Evolutionary conservation across 2,888 invertebrate genomes (phyloP).

Genomic region (Aphodius granarius): DNA sequence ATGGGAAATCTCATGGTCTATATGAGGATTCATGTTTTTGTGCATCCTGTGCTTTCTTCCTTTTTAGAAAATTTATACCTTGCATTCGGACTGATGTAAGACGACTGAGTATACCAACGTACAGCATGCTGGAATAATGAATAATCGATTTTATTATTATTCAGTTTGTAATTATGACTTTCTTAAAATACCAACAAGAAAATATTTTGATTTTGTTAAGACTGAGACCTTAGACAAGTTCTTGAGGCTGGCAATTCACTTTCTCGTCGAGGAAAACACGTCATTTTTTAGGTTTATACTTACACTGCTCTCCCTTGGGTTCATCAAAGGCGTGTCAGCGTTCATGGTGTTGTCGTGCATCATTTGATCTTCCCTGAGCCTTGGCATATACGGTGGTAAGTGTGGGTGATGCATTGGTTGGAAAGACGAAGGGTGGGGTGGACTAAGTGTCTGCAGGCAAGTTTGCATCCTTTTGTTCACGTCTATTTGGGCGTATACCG

Average conservation of each 20-base stretch:
- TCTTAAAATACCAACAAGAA: too few relatives aligned
- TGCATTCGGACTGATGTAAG: not conserved
- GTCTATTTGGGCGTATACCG: constrained; percentile 61
- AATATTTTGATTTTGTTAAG: too few relatives aligned
- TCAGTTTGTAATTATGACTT: too few relatives aligned
- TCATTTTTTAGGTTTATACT: too few relatives aligned
- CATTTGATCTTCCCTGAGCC: constrained; percentile 46
- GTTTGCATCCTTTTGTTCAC: constrained; percentile 47
- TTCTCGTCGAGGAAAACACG: too few relatives aligned
- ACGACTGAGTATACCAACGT: not conserved
- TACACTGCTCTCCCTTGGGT: constrained; percentile 47
- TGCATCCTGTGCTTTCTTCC: not conserved
- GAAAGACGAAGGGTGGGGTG: constrained; percentile 51
- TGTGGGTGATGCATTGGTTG: constrained; percentile 51
- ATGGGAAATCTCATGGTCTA: too few relatives aligned
- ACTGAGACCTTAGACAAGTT: too few relatives aligned
- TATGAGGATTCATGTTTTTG: not conserved
- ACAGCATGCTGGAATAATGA: not conserved
- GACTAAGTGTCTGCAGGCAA: constrained; percentile 40
- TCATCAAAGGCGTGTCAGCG: constrained; percentile 51
- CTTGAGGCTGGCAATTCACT: too few relatives aligned
- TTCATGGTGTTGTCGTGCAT: constrained; percentile 46
- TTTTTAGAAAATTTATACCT: not conserved
- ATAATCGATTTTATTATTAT: too few relatives aligned
- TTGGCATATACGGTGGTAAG: constrained; percentile 47